Evolutionary conservation across 2,113 vertebrate species (phyloP).

Genomic region (Mesitornis unicolor): DNA sequence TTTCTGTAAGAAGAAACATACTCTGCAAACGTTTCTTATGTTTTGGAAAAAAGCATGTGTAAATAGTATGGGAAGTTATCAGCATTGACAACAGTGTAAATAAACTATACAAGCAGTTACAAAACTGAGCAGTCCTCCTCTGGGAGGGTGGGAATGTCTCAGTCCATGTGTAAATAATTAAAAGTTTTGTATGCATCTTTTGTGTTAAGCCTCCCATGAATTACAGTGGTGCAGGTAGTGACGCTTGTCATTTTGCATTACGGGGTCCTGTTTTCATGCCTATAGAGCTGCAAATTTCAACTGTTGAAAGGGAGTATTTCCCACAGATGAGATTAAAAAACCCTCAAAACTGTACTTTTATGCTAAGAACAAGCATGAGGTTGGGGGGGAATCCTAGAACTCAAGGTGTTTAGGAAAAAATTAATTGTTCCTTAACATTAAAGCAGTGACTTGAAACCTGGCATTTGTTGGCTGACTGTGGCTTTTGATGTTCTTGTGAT

Average conservation of each 20-base stretch:
- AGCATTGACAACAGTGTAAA: neutral
- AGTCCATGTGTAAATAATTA: neutral
- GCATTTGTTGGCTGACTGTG: neutral
- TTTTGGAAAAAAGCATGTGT: neutral
- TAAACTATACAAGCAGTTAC: neutral
- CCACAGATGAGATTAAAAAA: neutral
- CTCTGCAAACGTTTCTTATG: neutral
- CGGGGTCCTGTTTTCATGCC: neutral
- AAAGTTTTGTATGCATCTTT: neutral
- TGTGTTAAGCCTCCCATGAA: neutral
- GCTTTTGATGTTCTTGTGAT: conserved; percentile 51
- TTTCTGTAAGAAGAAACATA: neutral
- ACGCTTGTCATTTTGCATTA: neutral
- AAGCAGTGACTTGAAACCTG: conserved; percentile 17
- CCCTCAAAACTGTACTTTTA: neutral
- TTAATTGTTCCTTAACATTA: neutral
- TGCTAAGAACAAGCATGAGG: neutral
- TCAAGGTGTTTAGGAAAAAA: neutral
- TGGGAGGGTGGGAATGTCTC: neutral
- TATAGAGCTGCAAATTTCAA: neutral
- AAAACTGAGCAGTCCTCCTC: neutral
- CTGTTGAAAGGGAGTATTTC: neutral
- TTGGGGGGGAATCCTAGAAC: too few species aligned
- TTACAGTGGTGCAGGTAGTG: neutral
- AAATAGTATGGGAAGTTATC: neutral